phyloP scores from a whole-genome alignment of 2,113 vertebrate genomes.

The Rafetus swinhoei region DNA sequence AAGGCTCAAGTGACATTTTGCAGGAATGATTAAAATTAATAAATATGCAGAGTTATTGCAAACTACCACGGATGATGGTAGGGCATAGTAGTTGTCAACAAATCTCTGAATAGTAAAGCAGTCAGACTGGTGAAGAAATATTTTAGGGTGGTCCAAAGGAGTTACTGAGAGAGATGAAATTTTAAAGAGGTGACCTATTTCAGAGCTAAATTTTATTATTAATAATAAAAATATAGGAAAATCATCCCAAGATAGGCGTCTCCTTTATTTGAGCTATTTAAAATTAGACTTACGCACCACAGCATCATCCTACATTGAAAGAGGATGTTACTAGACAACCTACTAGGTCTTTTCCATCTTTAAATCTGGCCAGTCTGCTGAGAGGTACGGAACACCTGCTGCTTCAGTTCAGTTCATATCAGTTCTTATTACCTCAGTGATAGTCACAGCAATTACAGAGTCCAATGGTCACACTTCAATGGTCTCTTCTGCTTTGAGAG shows the following conservation, averaged over 20 bases:
- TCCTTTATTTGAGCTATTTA: neutral
- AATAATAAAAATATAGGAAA: neutral
- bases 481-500: neutral
- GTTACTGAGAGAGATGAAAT: neutral
- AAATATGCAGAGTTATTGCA: neutral
- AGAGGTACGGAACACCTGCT: neutral
- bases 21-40: neutral
- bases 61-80: neutral
- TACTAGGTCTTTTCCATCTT: neutral
- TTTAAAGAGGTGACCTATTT: neutral
- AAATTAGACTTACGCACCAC: neutral
- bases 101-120: neutral
- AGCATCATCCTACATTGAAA: neutral
- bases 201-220: neutral
- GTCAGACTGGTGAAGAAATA: neutral
- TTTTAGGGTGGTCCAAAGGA: neutral
- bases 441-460: neutral
- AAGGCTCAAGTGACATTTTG: neutral
- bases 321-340: neutral
- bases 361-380: neutral
- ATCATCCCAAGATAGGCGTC: neutral
- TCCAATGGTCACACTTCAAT: neutral
- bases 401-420: neutral
- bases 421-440: neutral
- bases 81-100: neutral